phyloP scores from a whole-genome alignment of 2,888 invertebrate species.

The Netelia virgata region DNA sequence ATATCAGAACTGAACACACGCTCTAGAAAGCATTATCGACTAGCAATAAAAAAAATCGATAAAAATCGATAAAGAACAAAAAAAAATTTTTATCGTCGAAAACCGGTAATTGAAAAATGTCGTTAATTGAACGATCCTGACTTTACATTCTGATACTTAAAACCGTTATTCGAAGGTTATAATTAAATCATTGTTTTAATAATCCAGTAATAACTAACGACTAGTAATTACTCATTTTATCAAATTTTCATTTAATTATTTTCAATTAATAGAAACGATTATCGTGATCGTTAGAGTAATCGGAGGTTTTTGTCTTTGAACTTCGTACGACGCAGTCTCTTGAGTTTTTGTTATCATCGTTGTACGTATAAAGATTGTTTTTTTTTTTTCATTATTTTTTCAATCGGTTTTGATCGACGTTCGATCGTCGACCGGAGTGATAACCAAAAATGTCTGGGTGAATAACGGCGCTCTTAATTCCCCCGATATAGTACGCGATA shows the following conservation, averaged over 20 bases:
- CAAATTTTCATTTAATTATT: too few species aligned
- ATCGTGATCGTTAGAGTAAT: not conserved
- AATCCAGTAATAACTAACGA: too few species aligned
- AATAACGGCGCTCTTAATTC: not conserved
- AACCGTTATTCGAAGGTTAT: too few species aligned
- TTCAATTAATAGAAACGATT: too few species aligned
- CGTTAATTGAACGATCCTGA: too few species aligned
- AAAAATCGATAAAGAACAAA: not conserved
- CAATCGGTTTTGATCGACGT: not conserved
- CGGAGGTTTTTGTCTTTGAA: not conserved
- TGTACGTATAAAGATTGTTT: not conserved
- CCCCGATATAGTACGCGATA: not conserved
- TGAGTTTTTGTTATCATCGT: not conserved
- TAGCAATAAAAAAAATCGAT: not conserved
- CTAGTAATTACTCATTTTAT: too few species aligned
- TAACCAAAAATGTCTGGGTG: constrained; percentile 4
- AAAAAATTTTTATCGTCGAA: not conserved
- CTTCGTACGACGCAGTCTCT: not conserved
- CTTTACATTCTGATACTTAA: too few species aligned
- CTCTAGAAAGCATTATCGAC: not conserved
- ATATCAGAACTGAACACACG: not conserved
- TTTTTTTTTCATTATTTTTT: not conserved
- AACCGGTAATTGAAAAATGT: not conserved
- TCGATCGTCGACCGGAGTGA: not conserved
- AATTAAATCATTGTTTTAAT: too few species aligned